Evolutionary conservation across 2,113 vertebrate species (phyloP).

Genomic region (Syngnathus floridae): DNA sequence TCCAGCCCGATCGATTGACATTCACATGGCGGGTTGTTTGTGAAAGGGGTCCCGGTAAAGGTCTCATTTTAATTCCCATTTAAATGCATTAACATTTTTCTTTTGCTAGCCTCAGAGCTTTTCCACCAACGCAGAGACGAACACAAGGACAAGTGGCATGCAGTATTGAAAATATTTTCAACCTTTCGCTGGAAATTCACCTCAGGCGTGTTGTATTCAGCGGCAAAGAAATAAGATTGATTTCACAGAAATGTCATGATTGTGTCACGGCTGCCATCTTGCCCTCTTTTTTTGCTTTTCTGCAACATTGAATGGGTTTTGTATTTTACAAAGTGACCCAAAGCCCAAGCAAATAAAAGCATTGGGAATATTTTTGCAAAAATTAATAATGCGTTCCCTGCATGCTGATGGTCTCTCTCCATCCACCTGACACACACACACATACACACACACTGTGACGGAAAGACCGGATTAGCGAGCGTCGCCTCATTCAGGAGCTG

Average conservation of each 20-base stretch:
- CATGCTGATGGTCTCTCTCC: constrained; percentile 21
- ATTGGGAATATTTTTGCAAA: neutral
- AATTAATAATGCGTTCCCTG: constrained; percentile 27
- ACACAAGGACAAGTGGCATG: constrained; percentile 26
- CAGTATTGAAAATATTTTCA: constrained; percentile 38
- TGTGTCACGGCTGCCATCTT: constrained; percentile 33
- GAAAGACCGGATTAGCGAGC: constrained; percentile 54
- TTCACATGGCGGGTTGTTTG: constrained; percentile 21
- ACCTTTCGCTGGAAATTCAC: constrained; percentile 31
- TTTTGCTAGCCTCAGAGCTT: constrained; percentile 22
- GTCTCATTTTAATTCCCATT: constrained; percentile 33
- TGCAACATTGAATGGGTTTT: neutral
- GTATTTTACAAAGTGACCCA: neutral
- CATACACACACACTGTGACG: constrained; percentile 14
- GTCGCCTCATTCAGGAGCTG: constrained; percentile 59
- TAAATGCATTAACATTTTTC: constrained; percentile 43
- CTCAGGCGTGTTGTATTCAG: constrained; percentile 4
- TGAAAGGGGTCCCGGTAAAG: constrained; percentile 20
- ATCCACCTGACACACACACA: neutral
- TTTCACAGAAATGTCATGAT: constrained; percentile 34
- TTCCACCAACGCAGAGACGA: constrained; percentile 18
- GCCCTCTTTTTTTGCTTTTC: neutral
- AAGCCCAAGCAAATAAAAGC: neutral
- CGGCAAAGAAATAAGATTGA: constrained; percentile 7
- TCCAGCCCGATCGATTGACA: constrained; percentile 4